phyloP scores from a whole-genome alignment of 2,888 invertebrate genomes.

The Psococerastis gibbosa region DNA sequence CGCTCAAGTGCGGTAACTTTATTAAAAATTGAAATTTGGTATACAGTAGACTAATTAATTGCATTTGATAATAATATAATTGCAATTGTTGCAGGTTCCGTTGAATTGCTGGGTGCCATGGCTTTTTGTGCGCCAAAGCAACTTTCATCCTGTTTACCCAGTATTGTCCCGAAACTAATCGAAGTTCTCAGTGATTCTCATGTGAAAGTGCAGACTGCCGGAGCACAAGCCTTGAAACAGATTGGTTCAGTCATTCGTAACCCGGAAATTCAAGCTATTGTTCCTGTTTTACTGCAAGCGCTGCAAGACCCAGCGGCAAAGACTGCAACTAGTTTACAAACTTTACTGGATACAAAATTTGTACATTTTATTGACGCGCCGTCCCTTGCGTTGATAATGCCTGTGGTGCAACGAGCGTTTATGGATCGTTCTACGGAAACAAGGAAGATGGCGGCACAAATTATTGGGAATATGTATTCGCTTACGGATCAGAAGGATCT shows the following conservation, averaged over 20 bases:
- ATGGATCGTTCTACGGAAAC: constrained; percentile 96
- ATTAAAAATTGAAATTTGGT: constrained; percentile 6
- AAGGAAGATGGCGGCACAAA: constrained; percentile 97
- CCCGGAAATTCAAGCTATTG: constrained; percentile 93
- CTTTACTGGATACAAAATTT: constrained; percentile 85
- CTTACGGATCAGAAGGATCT: constrained; percentile 97
- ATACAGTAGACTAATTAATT: too few relatives aligned
- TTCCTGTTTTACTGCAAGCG: constrained; percentile 70
- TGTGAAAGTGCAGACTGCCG: constrained; percentile 91
- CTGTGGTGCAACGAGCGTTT: constrained; percentile 94
- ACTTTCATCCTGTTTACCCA: constrained; percentile 90
- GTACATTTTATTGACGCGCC: constrained; percentile 99
- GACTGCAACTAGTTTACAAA: constrained; percentile 84
- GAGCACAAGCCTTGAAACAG: constrained; percentile 83
- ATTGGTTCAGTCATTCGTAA: constrained; percentile 96
- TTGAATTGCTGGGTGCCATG: constrained; percentile 93
- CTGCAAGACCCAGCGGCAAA: constrained; percentile 92
- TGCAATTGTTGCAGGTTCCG: constrained; percentile 62
- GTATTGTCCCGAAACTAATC: constrained; percentile 93
- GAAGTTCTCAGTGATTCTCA: constrained; percentile 96
- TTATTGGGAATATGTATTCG: constrained; percentile 99
- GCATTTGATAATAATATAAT: too few relatives aligned
- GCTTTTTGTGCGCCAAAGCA: constrained; percentile 98
- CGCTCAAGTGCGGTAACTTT: background rate
- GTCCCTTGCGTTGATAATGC: constrained; percentile 96